Base-by-base conservation (phyloP, 2,888 invertebrate species). In the Eilema griseolum region DNA sequence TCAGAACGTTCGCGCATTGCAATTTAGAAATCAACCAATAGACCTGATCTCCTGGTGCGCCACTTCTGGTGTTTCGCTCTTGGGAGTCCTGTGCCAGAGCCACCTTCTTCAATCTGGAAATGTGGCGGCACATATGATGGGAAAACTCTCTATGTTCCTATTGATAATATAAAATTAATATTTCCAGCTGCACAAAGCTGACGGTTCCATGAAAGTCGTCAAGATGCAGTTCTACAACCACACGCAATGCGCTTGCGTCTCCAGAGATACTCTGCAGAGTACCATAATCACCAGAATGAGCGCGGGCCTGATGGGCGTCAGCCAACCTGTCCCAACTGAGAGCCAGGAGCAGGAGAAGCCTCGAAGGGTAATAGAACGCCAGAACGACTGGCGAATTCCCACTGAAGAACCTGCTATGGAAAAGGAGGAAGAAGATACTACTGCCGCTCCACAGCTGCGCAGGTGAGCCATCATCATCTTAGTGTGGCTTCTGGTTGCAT, bases 161-260 rank as follows among this genome's bases (percentile, higher is more conserved):
- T 41, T 16, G 4, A 16, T 41, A 20, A 41, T 20, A 20, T 46
- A 20, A 16, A 4, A 46, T 20, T 46, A 4, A n/a, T n/a, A 52
- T 16, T 88, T 86, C 4, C 88, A 95, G 95, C 78, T 95, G 3
- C 89, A 88, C 77, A 92, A 91, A 87, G 92, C 92, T 0, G 88
- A 91, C 71, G 89, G 90, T 3, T 88, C 86, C 70, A 83, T 90
- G 61, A 88, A 82, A 33, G 83, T 87, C 0, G 90, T 92, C 0
- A 87, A 90, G 3, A 92, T 95, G 88, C 78, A 89, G 72, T 95
- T 95, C 84, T 94, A 87, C 86, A 95, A 95, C 80, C 95, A 95
- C 84, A 95, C 95, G 2, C 79, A 86, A 4, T 95, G 95, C 83
- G 92, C 88, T 1, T 95, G 95, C 83, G 90, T 95, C 11, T 86